Evolutionary conservation across 23 tunicate species (phyloP).

Genomic region (Oikopleura dioica): DNA sequence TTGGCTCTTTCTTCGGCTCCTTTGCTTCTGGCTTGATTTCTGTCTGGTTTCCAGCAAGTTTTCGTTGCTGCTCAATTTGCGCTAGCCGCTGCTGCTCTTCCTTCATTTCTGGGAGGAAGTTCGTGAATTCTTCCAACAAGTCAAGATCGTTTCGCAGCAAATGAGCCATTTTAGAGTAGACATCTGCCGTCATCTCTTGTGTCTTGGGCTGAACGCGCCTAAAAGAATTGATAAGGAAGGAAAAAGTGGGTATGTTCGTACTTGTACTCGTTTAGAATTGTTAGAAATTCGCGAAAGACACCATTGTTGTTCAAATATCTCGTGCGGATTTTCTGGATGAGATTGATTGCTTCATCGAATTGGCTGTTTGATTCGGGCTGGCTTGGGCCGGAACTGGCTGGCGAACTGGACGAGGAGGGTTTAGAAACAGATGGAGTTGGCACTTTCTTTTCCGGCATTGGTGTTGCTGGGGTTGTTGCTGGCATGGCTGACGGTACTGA

Average conservation of each 20-base stretch:
- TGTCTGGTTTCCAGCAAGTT: too few species aligned
- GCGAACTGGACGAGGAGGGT: not conserved
- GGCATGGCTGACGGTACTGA: constrained; percentile 3
- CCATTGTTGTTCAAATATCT: not conserved
- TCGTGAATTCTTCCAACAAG: constrained; percentile 62
- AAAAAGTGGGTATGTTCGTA: too few species aligned
- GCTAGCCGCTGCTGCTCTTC: constrained; percentile 43
- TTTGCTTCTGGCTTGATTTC: too few species aligned
- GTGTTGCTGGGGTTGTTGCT: not conserved
- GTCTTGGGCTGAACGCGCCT: not conserved
- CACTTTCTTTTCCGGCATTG: constrained; percentile 18
- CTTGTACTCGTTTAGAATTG: constrained; percentile 70
- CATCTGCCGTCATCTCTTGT: not conserved
- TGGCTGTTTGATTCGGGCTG: constrained; percentile 30
- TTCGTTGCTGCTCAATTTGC: too few species aligned
- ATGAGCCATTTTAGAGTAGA: constrained; percentile 26
- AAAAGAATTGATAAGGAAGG: too few species aligned
- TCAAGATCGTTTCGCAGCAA: constrained; percentile 75
- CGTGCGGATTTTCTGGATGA: constrained; percentile 70
- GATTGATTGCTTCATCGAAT: constrained; percentile 82
- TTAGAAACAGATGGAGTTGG: constrained; percentile 25
- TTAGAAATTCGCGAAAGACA: constrained; percentile 31
- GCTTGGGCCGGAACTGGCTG: constrained; percentile 13
- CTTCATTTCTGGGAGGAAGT: constrained; percentile 89
- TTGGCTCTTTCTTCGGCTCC: too few species aligned